phyloP scores from a whole-genome alignment of 2,113 vertebrate genomes.

The Oceanodroma tethys region DNA sequence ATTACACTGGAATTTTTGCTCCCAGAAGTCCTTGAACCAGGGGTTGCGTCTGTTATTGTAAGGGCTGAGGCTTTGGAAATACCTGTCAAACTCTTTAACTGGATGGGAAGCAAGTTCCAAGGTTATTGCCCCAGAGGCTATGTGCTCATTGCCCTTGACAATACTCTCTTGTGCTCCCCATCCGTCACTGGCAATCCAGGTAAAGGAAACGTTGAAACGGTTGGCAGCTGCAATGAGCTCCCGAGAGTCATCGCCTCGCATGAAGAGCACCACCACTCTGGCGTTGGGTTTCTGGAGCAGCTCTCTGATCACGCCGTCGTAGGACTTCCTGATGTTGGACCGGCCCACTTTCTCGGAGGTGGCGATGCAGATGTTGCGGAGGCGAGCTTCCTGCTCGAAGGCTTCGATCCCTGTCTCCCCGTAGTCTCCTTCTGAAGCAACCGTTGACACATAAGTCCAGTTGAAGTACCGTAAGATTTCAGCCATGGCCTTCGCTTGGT shows the following conservation, averaged over 20 bases:
- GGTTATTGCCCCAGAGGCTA: conserved; percentile 93
- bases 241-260: conserved; percentile 90
- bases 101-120: conserved; percentile 92
- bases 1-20: conserved; percentile 95
- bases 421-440: conserved; percentile 95
- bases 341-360: conserved; percentile 95
- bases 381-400: conserved; percentile 93
- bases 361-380: conserved; percentile 96
- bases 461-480: conserved; percentile 95
- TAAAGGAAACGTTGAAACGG: conserved; percentile 91
- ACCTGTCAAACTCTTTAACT: conserved; percentile 87
- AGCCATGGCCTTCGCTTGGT: conserved; percentile 98
- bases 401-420: conserved; percentile 97
- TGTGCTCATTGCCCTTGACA: conserved; percentile 90
- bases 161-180: conserved; percentile 98
- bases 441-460: conserved; percentile 97
- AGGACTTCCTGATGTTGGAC: conserved; percentile 93
- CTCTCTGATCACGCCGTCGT: conserved; percentile 90
- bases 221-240: conserved; percentile 92
- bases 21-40: conserved; percentile 98
- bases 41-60: conserved; percentile 90
- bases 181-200: conserved; percentile 97
- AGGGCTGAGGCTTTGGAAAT: conserved; percentile 90
- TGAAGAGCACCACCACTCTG: conserved; percentile 92
- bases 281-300: conserved; percentile 94